These are phyloP conservation scores for Poicephalus meyeri DNA, from an alignment of 2,113 vertebrate genomes.

Conservation along the genomic window DNA sequence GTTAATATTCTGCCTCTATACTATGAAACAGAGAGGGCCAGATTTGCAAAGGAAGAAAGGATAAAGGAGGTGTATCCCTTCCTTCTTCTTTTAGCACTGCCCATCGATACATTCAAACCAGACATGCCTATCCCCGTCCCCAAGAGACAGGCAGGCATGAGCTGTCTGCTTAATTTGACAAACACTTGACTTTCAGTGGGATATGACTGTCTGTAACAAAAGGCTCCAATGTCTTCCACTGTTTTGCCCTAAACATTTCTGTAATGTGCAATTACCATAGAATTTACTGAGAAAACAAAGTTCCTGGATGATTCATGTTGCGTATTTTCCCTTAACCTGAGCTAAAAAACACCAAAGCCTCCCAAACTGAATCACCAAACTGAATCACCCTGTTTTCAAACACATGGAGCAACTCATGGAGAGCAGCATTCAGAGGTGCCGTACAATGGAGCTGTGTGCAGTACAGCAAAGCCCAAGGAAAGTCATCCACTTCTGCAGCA, in stretches of 20 bases:
- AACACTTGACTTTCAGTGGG: neutral
- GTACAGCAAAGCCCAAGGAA: neutral
- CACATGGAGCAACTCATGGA: accelerated
- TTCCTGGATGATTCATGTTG: constrained; percentile 10
- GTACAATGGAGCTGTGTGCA: neutral
- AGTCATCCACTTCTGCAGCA: neutral
- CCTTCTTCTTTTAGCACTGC: neutral
- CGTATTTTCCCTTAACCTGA: constrained; percentile 21
- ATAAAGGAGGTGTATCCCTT: neutral
- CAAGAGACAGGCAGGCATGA: neutral
- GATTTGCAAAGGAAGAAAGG: neutral
- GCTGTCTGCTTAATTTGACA: neutral
- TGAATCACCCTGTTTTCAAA: neutral
- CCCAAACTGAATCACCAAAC: neutral
- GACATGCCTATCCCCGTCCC: neutral
- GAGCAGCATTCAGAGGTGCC: neutral
- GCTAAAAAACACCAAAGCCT: constrained; percentile 28
- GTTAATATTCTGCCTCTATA: neutral
- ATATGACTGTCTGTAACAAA: neutral
- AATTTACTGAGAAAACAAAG: constrained; percentile 18
- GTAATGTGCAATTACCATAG: neutral
- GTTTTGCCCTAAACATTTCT: neutral
- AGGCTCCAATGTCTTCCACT: neutral
- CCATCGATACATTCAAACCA: neutral
- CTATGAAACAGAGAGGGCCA: neutral